These are phyloP conservation scores for Ferdinandea cuprea DNA, from an alignment of 2,888 invertebrate species.

Conservation along the genomic window DNA sequence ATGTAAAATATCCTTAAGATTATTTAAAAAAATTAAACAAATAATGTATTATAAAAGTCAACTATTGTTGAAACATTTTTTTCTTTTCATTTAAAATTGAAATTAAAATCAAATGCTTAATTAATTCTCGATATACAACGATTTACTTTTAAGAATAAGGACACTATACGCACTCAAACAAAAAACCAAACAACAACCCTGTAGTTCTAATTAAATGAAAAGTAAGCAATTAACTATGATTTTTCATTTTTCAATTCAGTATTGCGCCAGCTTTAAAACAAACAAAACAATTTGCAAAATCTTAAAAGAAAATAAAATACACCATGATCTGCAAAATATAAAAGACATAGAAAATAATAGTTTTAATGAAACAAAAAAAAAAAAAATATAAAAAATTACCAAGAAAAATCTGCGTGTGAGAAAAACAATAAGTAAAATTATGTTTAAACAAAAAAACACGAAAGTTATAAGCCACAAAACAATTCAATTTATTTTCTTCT, in stretches of 20 bases:
- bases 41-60: slow-evolving; percentile 42
- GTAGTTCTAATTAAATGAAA: slow-evolving; percentile 45
- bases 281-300: slow-evolving; percentile 37
- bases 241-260: slow-evolving; percentile 38
- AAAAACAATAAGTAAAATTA: slow-evolving; percentile 74
- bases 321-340: slow-evolving; percentile 63
- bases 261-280: slow-evolving; percentile 56
- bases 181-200: too few relatives aligned
- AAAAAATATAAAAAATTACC: slow-evolving; percentile 77
- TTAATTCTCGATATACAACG: slow-evolving; percentile 70
- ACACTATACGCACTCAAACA: slow-evolving; percentile 66
- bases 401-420: slow-evolving; percentile 78
- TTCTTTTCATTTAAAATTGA: slow-evolving; percentile 9
- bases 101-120: slow-evolving; percentile 34
- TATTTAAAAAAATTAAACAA: slow-evolving; percentile 12
- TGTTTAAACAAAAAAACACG: slow-evolving; percentile 71
- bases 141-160: slow-evolving; percentile 70
- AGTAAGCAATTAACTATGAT: slow-evolving; percentile 39
- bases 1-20: slow-evolving; percentile 57
- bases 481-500: slow-evolving; percentile 10
- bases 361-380: slow-evolving; percentile 76
- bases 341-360: slow-evolving; percentile 62
- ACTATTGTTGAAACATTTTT: slow-evolving; percentile 58
- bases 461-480: slow-evolving; percentile 53
- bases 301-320: slow-evolving; percentile 26